Evolutionary conservation across 2,113 vertebrate species (phyloP).

Genomic region (Atherinomorus stipes): DNA sequence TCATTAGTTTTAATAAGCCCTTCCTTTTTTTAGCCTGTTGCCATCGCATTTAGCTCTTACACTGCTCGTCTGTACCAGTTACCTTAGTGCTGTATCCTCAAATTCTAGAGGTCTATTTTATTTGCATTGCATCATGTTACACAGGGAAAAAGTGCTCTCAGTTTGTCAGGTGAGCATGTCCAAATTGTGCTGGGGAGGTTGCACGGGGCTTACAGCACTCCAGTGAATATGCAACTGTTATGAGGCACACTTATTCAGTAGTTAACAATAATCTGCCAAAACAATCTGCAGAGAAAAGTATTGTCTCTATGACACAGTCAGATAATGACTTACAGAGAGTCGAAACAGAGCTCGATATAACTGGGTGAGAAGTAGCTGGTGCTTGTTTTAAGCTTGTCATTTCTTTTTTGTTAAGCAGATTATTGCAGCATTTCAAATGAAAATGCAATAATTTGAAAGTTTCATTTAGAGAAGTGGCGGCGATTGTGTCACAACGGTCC

Average conservation of each 20-base stretch:
- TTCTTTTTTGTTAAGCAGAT: constrained; percentile 8
- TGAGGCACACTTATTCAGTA: constrained; percentile 35
- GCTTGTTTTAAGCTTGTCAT: constrained; percentile 26
- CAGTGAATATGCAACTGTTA: background rate
- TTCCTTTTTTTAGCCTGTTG: constrained; percentile 8
- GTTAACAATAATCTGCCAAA: constrained; percentile 55
- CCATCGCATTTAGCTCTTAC: constrained; percentile 26
- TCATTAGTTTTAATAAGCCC: constrained; percentile 62
- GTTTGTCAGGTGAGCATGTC: constrained; percentile 22
- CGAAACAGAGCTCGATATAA: constrained; percentile 45
- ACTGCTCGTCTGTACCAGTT: constrained; percentile 17
- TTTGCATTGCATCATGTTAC: constrained; percentile 35
- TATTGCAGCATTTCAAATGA: constrained; percentile 5
- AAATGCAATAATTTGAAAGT: constrained; percentile 14
- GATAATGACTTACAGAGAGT: constrained; percentile 37
- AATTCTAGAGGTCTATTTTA: constrained; percentile 11
- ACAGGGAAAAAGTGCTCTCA: constrained; percentile 24
- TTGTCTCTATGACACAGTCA: constrained; percentile 33
- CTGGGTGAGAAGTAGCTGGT: constrained; percentile 24
- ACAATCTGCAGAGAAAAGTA: constrained; percentile 53
- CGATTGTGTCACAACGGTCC: constrained; percentile 5
- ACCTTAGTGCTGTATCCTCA: constrained; percentile 15
- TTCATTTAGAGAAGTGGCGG: background rate
- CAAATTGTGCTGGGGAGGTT: constrained; percentile 31
- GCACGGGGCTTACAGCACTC: constrained; percentile 3